Percentiles rank a stretch among this genome's conserved stretches.
Conservation (phyloP, 2,113 vertebrate genomes). For the Salvelinus namaycush region DNA sequence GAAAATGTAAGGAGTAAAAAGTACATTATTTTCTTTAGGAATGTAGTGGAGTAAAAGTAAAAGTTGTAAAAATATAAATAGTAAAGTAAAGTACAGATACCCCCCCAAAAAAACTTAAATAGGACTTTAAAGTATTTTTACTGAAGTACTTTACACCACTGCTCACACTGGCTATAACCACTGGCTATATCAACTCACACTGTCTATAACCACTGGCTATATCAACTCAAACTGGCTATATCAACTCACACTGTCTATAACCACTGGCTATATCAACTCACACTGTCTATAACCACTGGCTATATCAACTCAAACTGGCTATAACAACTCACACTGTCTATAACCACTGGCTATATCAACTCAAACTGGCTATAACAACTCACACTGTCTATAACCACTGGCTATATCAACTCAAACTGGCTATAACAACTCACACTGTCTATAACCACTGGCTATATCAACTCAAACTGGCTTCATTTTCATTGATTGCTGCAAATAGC, state of each 20-base stretch:
- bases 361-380: slow-evolving; percentile 4
- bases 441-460: background rate
- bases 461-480: background rate
- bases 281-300: background rate
- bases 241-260: no score
- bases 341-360: background rate
- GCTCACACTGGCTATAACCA: background rate
- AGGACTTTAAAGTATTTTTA: no score
- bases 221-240: slow-evolving; percentile 1
- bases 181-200: background rate
- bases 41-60: no score
- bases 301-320: slow-evolving; percentile 1
- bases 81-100: no score
- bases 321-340: no score
- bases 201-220: background rate
- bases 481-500: background rate
- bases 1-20: no score
- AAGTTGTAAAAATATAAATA: no score
- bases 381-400: background rate
- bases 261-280: background rate
- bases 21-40: no score
- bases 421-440: background rate
- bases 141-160: no score
- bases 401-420: slow-evolving; percentile 1
- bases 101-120: no score